Evolutionary conservation across 2,888 invertebrate species (phyloP).

Genomic region (Yponomeuta evonymella): DNA sequence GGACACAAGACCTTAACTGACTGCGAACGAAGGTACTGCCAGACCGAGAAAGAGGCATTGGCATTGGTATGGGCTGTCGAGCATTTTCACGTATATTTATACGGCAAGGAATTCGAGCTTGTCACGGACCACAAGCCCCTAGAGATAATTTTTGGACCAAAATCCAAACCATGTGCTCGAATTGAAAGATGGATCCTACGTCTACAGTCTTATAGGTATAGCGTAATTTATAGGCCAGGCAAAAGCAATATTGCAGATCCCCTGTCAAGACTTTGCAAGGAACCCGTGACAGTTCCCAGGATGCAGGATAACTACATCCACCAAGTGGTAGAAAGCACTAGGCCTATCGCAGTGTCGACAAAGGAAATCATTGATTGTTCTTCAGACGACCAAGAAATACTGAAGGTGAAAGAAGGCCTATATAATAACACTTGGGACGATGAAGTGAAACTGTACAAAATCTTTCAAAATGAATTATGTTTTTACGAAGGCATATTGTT

Average conservation of each 20-base stretch:
- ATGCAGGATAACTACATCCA: background rate
- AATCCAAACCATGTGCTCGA: constrained; percentile 36
- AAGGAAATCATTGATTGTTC: constrained; percentile 4
- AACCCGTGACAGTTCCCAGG: no score
- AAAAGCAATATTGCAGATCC: no score
- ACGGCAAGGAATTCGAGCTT: constrained; percentile 32
- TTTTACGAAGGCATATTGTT: constrained; percentile 20
- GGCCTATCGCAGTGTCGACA: constrained; percentile 10
- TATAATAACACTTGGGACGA: no score
- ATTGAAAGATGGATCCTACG: constrained; percentile 24
- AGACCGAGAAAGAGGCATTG: constrained; percentile 32
- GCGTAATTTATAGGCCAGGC: no score
- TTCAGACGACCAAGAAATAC: constrained; percentile 4
- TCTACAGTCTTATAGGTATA: no score
- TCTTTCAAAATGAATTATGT: no score
- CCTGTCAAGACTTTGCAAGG: no score
- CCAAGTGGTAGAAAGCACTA: constrained; percentile 1
- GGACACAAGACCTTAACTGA: constrained; percentile 29
- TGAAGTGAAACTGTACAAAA: no score
- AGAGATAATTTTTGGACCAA: constrained; percentile 32
- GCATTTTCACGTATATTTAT: constrained; percentile 29
- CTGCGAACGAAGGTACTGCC: constrained; percentile 29
- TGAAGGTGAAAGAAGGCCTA: no score
- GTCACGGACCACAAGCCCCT: constrained; percentile 41
- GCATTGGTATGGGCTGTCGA: constrained; percentile 30